A percentile compares a stretch with the other conserved stretches of the same genome.
phyloP scores from a whole-genome alignment of 2,888 invertebrate genomes.

The Drosophila tripunctata region DNA sequence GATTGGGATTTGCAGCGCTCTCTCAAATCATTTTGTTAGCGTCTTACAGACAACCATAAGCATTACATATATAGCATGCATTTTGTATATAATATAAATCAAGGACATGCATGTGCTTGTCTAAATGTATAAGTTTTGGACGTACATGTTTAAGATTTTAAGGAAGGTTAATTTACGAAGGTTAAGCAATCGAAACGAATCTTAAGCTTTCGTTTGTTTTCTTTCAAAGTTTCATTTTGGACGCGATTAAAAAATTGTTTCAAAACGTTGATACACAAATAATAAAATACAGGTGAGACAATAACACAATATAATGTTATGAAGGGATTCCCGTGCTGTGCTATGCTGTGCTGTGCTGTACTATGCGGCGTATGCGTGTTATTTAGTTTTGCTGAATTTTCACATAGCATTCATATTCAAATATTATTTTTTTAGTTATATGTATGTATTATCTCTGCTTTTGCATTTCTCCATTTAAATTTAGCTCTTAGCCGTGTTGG shows the following conservation, averaged over 20 bases:
- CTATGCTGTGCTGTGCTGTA: conserved; percentile 30
- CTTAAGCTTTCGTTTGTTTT: conserved; percentile 14
- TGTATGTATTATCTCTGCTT: conserved; percentile 8
- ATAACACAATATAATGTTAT: neutral
- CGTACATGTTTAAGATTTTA: conserved; percentile 50
- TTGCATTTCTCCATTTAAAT: conserved; percentile 29
- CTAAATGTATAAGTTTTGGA: conserved; percentile 38
- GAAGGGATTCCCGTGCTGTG: conserved; percentile 1
- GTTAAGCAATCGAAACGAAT: conserved; percentile 14
- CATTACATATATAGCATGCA: conserved; percentile 18
- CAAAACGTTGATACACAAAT: conserved; percentile 12
- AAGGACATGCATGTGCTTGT: conserved; percentile 9
- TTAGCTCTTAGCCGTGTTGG: conserved; percentile 56
- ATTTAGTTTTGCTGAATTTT: conserved; percentile 32
- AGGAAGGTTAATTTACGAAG: conserved; percentile 36
- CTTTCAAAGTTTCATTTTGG: conserved; percentile 33
- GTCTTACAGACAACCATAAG: conserved; percentile 54
- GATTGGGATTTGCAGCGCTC: conserved; percentile 2
- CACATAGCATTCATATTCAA: conserved; percentile 9
- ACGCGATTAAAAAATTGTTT: conserved; percentile 58
- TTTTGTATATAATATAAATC: conserved; percentile 20
- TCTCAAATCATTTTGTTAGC: conserved; percentile 8
- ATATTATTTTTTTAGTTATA: neutral
- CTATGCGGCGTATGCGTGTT: conserved; percentile 57
- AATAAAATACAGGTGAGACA: conserved; percentile 1